Evolutionary conservation across 2,888 invertebrate species (phyloP).

Genomic region (Selenia dentaria): DNA sequence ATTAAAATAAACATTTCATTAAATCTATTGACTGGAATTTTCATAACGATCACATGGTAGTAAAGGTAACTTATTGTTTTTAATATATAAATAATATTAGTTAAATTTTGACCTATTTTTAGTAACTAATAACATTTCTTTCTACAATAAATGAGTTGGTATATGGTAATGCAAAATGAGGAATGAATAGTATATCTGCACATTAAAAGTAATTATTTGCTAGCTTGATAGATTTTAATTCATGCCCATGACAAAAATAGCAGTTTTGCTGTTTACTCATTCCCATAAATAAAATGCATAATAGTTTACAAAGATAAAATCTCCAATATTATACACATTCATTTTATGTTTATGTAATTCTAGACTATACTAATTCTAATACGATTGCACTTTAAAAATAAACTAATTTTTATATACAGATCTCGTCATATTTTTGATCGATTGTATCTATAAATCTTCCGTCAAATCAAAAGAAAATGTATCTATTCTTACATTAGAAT

Average conservation of each 20-base stretch:
- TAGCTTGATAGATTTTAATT: not conserved
- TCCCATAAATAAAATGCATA: not conserved
- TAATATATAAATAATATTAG: conserved; percentile 1
- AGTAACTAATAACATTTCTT: not conserved
- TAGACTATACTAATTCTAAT: conserved; percentile 56
- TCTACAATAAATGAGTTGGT: not conserved
- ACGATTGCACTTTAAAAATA: conserved; percentile 76
- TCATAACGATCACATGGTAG: conserved; percentile 40
- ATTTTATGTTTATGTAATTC: conserved; percentile 39
- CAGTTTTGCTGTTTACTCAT: conserved; percentile 3
- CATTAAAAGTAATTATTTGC: too few relatives aligned
- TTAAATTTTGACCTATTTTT: not conserved
- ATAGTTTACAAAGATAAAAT: conserved; percentile 23
- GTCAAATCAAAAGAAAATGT: too few relatives aligned
- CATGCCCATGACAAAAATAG: not conserved
- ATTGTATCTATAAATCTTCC: too few relatives aligned
- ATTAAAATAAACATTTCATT: conserved; percentile 38
- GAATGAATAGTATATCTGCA: too few relatives aligned
- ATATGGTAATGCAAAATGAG: too few relatives aligned
- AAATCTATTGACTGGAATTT: conserved; percentile 42
- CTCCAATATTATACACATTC: conserved; percentile 35
- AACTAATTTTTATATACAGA: conserved; percentile 40
- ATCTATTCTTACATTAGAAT: too few relatives aligned
- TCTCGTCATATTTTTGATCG: too few relatives aligned
- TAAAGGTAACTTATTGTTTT: conserved; percentile 36